These are phyloP conservation scores for Heliconius erato DNA, from an alignment of 2,888 invertebrate species.

Conservation along the genomic window DNA sequence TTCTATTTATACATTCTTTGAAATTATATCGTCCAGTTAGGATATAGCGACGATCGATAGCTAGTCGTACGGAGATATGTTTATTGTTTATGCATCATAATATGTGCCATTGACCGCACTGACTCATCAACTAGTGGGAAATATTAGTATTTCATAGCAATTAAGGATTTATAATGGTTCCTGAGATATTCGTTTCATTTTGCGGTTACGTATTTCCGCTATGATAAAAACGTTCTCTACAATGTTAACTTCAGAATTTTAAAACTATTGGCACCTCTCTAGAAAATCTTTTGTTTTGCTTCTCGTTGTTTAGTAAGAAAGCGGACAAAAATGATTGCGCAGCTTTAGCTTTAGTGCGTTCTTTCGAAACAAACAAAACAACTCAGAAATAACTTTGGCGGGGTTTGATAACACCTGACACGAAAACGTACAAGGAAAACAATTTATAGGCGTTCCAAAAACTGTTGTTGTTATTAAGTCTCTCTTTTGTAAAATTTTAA, in stretches of 20 bases:
- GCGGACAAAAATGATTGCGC: neutral
- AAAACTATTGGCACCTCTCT: neutral
- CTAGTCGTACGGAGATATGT: neutral
- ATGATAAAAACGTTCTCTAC: too few relatives aligned
- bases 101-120: slow-evolving; percentile 44
- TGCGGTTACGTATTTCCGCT: neutral
- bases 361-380: slow-evolving; percentile 26
- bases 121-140: slow-evolving; percentile 34
- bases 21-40: neutral
- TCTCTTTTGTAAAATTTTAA: neutral
- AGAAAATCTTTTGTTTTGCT: neutral
- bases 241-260: too few relatives aligned
- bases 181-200: neutral
- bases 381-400: slow-evolving; percentile 46
- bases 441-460: slow-evolving; percentile 5
- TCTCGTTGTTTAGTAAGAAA: neutral
- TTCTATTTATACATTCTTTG: neutral
- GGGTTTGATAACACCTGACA: slow-evolving; percentile 28
- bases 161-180: neutral
- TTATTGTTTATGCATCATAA: slow-evolving; percentile 30
- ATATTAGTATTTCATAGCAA: neutral
- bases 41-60: slow-evolving; percentile 10
- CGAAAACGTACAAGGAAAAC: slow-evolving; percentile 17
- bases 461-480: neutral
- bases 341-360: neutral